These are phyloP conservation scores for Dolichoris vasculosae DNA, from an alignment of 1,140 invertebrate species.

Conservation along the genomic window DNA sequence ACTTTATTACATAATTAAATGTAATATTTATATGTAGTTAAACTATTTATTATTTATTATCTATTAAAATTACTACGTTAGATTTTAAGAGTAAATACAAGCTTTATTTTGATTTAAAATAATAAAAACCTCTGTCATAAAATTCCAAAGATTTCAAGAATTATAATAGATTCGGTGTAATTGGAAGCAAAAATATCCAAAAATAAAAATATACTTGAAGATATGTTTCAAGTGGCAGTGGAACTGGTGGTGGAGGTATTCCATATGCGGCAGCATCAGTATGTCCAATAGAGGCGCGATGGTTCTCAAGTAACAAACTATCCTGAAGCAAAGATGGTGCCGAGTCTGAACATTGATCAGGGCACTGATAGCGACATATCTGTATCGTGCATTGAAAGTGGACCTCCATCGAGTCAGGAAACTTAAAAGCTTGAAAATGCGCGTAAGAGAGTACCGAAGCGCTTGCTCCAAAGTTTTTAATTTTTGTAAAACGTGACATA, in stretches of 20 bases:
- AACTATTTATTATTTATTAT: too few relatives aligned
- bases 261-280: conserved; percentile 82
- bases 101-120: too few relatives aligned
- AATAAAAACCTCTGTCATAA: too few relatives aligned
- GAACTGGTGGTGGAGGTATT: conserved; percentile 77
- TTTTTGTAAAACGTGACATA: conserved; percentile 95
- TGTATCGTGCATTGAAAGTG: conserved; percentile 97
- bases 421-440: conserved; percentile 96
- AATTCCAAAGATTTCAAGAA: too few relatives aligned
- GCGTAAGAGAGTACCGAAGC: conserved; percentile 94
- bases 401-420: conserved; percentile 97
- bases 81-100: too few relatives aligned
- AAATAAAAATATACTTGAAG: conserved; percentile 67
- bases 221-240: conserved; percentile 79
- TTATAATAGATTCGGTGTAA: not conserved
- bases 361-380: conserved; percentile 93
- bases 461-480: conserved; percentile 95
- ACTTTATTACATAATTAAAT: too few relatives aligned
- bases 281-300: conserved; percentile 67
- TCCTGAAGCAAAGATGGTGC: conserved; percentile 69
- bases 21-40: too few relatives aligned
- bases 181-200: not conserved
- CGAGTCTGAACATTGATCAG: conserved; percentile 88
- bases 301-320: conserved; percentile 70
- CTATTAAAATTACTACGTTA: too few relatives aligned